Evolutionary conservation across 2,888 invertebrate species (phyloP).

Genomic region (Drosophila bunnanda): DNA sequence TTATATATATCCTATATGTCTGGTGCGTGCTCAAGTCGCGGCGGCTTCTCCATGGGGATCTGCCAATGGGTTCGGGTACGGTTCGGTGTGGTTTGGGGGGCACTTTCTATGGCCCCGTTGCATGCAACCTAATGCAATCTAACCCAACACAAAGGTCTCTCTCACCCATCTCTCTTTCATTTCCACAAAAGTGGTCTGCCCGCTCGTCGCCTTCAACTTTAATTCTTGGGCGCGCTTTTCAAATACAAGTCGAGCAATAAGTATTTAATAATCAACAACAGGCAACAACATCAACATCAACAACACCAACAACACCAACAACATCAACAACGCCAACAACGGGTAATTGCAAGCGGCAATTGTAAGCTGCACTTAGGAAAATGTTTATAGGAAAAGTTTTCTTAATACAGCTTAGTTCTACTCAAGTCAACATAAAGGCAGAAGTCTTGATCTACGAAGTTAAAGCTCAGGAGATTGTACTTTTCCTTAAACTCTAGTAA

Average conservation of each 20-base stretch:
- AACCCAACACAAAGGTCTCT: constrained; percentile 57
- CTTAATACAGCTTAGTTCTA: background rate
- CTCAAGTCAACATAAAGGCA: background rate
- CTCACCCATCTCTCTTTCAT: constrained; percentile 29
- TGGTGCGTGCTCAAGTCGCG: constrained; percentile 49
- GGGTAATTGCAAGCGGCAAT: too few relatives aligned
- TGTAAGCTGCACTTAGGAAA: constrained; percentile 18
- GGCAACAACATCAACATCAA: constrained; percentile 40
- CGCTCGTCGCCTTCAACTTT: constrained; percentile 47
- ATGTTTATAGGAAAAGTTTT: background rate
- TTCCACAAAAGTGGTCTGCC: constrained; percentile 22
- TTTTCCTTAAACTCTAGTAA: background rate
- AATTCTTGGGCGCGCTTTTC: constrained; percentile 70
- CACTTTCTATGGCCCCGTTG: constrained; percentile 75
- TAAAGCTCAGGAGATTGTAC: background rate
- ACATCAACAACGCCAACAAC: constrained; percentile 30
- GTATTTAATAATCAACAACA: constrained; percentile 70
- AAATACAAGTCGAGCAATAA: constrained; percentile 57
- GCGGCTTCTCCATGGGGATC: constrained; percentile 11
- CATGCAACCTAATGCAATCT: constrained; percentile 62
- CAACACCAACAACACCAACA: constrained; percentile 23
- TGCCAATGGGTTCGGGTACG: constrained; percentile 27
- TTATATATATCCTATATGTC: constrained; percentile 25
- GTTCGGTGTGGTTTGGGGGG: constrained; percentile 32
- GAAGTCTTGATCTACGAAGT: background rate